Conservation (phyloP, 2,113 vertebrate species). For the Baryphthengus martii region DNA sequence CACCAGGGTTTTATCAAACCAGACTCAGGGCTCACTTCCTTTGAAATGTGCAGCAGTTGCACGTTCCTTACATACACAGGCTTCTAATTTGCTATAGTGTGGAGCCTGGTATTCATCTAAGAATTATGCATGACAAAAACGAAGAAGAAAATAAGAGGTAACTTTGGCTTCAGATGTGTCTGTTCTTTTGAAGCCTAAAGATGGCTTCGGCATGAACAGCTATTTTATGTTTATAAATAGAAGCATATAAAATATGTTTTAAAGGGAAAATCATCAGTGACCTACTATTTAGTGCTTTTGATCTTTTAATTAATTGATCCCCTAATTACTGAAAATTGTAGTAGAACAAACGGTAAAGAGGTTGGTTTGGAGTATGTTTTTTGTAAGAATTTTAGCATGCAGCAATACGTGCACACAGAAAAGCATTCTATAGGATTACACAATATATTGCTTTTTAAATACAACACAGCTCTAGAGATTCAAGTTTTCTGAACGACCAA, state of each 20-base stretch:
- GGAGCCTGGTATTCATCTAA: neutral
- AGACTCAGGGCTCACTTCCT: neutral
- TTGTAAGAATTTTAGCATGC: neutral
- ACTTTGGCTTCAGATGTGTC: neutral
- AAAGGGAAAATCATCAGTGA: neutral
- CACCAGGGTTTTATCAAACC: neutral
- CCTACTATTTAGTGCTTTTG: constrained; percentile 22
- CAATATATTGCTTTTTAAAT: neutral
- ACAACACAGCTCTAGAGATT: neutral
- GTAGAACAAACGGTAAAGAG: neutral
- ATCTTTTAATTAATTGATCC: constrained; percentile 33
- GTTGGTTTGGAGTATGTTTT: neutral
- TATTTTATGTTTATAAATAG: constrained; percentile 32
- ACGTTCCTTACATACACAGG: neutral
- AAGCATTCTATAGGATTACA: neutral
- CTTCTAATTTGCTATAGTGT: neutral
- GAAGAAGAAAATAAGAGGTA: neutral
- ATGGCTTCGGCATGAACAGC: neutral
- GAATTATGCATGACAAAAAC: neutral
- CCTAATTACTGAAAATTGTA: constrained; percentile 6
- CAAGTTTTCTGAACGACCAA: neutral
- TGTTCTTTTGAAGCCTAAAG: neutral
- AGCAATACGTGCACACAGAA: neutral
- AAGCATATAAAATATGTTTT: neutral
- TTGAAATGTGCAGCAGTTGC: neutral